Evolutionary conservation across 2,797 vertebrate genomes (phyloP).

Genomic region (Gallinago nigripennis): DNA sequence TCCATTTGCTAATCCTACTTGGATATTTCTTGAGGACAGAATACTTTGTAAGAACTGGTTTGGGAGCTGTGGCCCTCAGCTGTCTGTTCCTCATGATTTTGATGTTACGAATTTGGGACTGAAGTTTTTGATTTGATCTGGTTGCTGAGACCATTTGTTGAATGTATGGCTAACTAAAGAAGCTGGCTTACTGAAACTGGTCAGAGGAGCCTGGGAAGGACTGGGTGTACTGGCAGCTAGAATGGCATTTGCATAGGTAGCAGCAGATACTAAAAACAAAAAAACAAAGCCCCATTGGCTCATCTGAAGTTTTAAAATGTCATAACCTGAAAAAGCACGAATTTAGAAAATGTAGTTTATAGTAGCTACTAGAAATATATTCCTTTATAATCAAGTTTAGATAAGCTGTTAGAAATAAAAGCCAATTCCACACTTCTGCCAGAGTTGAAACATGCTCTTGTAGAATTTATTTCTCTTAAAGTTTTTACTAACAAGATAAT

Average conservation of each 20-base stretch:
- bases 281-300: background rate
- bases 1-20: background rate
- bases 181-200: background rate
- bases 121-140: background rate
- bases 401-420: background rate
- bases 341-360: background rate
- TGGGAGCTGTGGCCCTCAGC: background rate
- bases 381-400: slow-evolving; percentile 6
- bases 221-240: background rate
- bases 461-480: slow-evolving; percentile 55
- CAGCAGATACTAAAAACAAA: background rate
- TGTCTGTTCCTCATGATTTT: background rate
- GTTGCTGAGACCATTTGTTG: background rate
- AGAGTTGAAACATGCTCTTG: slow-evolving; percentile 6
- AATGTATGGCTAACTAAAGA: background rate
- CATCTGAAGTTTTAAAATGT: background rate
- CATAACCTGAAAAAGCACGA: background rate
- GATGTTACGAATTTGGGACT: background rate
- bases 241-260: background rate
- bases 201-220: background rate
- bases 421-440: background rate
- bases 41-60: background rate
- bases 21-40: background rate
- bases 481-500: slow-evolving; percentile 4
- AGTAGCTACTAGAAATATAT: background rate